These are phyloP conservation scores for Hybognathus amarus DNA, from an alignment of 2,797 vertebrate genomes.

Conservation along the genomic window DNA sequence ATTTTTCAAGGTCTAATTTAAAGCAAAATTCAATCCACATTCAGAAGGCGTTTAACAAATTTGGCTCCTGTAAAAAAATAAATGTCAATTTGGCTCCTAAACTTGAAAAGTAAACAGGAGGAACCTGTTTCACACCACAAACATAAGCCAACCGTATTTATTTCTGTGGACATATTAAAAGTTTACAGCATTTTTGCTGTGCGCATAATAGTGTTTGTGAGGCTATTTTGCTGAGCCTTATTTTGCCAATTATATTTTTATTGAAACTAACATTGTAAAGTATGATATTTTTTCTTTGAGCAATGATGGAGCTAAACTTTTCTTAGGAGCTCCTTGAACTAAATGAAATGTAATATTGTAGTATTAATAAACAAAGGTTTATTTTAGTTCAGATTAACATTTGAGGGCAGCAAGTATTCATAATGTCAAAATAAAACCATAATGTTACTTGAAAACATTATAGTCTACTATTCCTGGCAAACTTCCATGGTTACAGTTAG, in stretches of 20 bases:
- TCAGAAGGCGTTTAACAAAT: not conserved
- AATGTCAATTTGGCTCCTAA: not conserved
- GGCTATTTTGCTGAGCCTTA: not conserved
- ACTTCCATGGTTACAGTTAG: too few relatives aligned
- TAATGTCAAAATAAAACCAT: too few relatives aligned
- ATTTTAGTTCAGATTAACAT: too few relatives aligned
- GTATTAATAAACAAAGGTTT: too few relatives aligned
- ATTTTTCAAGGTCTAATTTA: not conserved
- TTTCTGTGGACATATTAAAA: not conserved
- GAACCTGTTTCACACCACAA: not conserved
- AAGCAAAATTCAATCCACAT: not conserved
- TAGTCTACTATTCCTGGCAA: too few relatives aligned
- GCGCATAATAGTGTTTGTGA: not conserved
- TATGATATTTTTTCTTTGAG: too few relatives aligned
- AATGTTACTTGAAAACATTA: too few relatives aligned
- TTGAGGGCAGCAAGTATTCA: too few relatives aligned
- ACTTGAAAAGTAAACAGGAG: not conserved
- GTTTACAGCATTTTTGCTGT: not conserved
- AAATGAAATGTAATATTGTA: too few relatives aligned
- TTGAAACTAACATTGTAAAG: too few relatives aligned
- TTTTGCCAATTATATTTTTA: not conserved
- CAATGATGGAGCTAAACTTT: too few relatives aligned
- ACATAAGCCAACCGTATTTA: not conserved
- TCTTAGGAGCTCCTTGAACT: too few relatives aligned
- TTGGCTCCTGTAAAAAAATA: not conserved